Conservation (phyloP, 2,888 invertebrate species). For the Drosophila borealis region DNA sequence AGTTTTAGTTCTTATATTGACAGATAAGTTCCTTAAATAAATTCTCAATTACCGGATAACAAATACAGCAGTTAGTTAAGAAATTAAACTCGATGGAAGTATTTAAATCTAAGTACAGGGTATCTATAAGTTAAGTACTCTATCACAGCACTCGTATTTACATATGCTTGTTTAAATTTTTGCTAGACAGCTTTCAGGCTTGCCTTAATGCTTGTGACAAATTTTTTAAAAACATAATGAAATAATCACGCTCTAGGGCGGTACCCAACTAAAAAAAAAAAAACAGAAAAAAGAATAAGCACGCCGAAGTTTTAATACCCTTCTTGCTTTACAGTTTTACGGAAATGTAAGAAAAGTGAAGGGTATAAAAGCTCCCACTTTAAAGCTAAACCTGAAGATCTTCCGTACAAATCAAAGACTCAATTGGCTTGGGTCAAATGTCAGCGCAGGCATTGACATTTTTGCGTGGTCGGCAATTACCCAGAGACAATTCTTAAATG, state of each 20-base stretch:
- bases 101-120: not conserved
- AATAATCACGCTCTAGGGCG: constrained; percentile 39
- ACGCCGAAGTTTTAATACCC: no score
- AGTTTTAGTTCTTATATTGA: no score
- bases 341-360: no score
- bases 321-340: no score
- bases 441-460: constrained; percentile 43
- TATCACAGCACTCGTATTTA: not conserved
- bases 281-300: no score
- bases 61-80: no score
- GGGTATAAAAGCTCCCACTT: constrained; percentile 9
- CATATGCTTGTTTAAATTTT: constrained; percentile 7
- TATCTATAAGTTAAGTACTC: constrained; percentile 13
- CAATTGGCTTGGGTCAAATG: constrained; percentile 62
- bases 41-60: no score
- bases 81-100: no score
- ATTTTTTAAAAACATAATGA: constrained; percentile 40
- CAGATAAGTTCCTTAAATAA: no score
- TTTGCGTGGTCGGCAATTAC: constrained; percentile 65
- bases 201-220: constrained; percentile 26
- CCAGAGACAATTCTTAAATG: constrained; percentile 32
- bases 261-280: not conserved
- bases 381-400: not conserved
- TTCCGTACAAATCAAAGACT: constrained; percentile 24
- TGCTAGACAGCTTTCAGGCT: constrained; percentile 33